These are phyloP conservation scores for Euphydryas editha DNA, from an alignment of 2,888 invertebrate species.

Conservation along the genomic window DNA sequence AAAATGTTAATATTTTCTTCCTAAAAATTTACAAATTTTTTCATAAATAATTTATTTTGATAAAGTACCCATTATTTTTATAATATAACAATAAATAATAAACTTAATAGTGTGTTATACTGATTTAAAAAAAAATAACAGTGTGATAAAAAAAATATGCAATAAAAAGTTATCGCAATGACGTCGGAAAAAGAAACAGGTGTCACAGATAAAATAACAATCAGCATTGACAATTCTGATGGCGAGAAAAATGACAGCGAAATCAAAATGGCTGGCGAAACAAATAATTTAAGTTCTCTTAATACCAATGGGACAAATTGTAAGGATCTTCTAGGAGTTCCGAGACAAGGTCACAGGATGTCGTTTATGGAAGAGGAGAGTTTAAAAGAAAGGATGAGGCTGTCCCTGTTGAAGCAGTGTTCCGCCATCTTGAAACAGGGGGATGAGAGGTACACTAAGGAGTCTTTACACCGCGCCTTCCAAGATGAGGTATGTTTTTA, in stretches of 20 bases:
- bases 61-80: no score
- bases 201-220: slow-evolving; percentile 31
- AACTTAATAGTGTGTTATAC: background rate
- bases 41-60: no score
- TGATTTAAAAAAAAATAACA: slow-evolving; percentile 1
- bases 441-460: slow-evolving; percentile 84
- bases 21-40: no score
- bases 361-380: slow-evolving; percentile 89
- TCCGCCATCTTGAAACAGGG: slow-evolving; percentile 86
- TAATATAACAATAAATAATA: no score
- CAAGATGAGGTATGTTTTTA: slow-evolving; percentile 85
- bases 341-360: slow-evolving; percentile 69
- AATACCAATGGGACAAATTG: slow-evolving; percentile 31
- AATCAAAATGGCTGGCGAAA: slow-evolving; percentile 39
- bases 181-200: slow-evolving; percentile 32
- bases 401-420: slow-evolving; percentile 85
- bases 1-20: background rate
- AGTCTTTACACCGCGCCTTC: slow-evolving; percentile 86
- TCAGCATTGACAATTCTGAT: slow-evolving; percentile 36
- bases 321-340: slow-evolving; percentile 52
- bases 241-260: slow-evolving; percentile 41
- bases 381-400: slow-evolving; percentile 84
- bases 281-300: background rate
- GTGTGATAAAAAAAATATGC: slow-evolving; percentile 18
- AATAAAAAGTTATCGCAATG: slow-evolving; percentile 23